phyloP scores from a whole-genome alignment of 2,888 invertebrate species.

The Acleris sparsana region DNA sequence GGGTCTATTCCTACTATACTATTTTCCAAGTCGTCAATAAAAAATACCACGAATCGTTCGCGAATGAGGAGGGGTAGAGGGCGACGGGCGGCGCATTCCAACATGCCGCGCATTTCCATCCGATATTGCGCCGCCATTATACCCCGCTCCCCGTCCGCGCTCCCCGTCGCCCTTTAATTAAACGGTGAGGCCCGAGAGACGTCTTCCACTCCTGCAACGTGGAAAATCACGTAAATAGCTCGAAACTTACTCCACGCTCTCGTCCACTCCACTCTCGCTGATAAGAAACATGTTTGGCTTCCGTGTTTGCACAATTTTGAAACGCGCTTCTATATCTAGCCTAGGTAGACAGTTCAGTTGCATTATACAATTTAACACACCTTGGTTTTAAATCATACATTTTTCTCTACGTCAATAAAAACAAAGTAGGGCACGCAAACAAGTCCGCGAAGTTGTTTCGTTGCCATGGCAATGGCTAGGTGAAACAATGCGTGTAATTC shows the following conservation, averaged over 20 bases:
- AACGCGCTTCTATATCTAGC: background rate
- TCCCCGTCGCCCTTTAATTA: slow-evolving; percentile 81
- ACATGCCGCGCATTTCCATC: slow-evolving; percentile 84
- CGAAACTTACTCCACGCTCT: slow-evolving; percentile 63
- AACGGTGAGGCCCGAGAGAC: slow-evolving; percentile 82
- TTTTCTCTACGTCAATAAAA: background rate
- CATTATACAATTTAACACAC: background rate
- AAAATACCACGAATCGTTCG: slow-evolving; percentile 82
- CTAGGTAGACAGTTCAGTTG: background rate
- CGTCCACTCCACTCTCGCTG: slow-evolving; percentile 55
- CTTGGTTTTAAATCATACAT: slow-evolving; percentile 15
- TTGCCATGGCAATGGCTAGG: slow-evolving; percentile 66
- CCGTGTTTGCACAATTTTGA: slow-evolving; percentile 38
- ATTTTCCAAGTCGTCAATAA: slow-evolving; percentile 81
- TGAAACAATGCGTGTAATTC: slow-evolving; percentile 76
- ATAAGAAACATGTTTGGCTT: slow-evolving; percentile 51
- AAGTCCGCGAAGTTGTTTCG: slow-evolving; percentile 56
- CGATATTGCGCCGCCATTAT: slow-evolving; percentile 84
- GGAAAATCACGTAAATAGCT: slow-evolving; percentile 80
- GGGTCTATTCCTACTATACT: slow-evolving; percentile 64
- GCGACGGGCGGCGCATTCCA: slow-evolving; percentile 81
- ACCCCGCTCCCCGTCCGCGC: slow-evolving; percentile 70
- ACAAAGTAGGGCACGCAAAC: slow-evolving; percentile 41
- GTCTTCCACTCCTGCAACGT: slow-evolving; percentile 73
- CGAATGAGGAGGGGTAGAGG: slow-evolving; percentile 70